Evolutionary conservation across 2,113 vertebrate species (phyloP), one percentile per base, ranked within the genome.

Genomic region (Calypte anna): DNA sequence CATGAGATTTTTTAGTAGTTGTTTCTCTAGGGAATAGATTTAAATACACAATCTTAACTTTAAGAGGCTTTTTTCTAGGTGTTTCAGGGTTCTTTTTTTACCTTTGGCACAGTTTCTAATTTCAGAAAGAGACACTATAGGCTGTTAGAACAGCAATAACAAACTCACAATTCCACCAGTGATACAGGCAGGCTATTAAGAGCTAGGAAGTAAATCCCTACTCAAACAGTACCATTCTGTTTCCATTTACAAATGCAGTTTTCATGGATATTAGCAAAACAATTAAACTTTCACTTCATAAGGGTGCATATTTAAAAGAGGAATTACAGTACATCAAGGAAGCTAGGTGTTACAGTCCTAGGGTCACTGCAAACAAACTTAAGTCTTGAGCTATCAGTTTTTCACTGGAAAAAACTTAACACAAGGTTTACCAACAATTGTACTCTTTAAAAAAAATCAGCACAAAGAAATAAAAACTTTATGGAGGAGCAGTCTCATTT

Each of bases 231-330:
- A 67, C 75, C 91, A 91, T 93, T 92, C 75, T 93, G 81, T 90
- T 95, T 93, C 50, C 1, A 0, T 78, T 91, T 38, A 38, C 78
- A 84, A 67, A 64, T 54, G 38, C 21, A 82, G 40, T 89, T 91
- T 95, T 92, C 70, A 70, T 93, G 63, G 57, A 62, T 77, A 77
- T 92, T 88, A 92, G 53, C 78, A 86, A 92, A 96, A 91, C 74
- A 89, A 77, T 92, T 91, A 62, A 36, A 76, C 51, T 93, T 87
- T 75, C 43, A 16, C 78, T 86, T 86, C 51, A 40, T 46, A 73
- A 21, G 19, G 30, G 90, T 55, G 54, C 20, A 54, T 84, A 77
- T 85, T 83, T 88, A 53, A 51, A 78, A 86, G 7, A 62, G 46
- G 27, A 70, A 64, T 77, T 43, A 70, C 20, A 70, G 61, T 18